Conservation (phyloP, 53 echinoderm and acorn worm genomes). For the Echinometra lucunter region DNA sequence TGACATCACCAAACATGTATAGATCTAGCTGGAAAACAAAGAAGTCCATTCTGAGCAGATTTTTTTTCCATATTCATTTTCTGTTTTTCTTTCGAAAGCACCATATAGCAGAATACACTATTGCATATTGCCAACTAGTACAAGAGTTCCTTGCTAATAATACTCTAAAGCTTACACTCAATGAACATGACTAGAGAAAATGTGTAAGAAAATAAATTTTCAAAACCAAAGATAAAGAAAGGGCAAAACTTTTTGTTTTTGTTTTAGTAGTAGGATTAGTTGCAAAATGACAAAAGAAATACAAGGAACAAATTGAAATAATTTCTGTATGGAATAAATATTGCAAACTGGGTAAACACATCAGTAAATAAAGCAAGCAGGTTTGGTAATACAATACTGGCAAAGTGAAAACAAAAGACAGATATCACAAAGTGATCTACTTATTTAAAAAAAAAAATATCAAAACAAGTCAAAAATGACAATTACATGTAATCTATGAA, state of each 20-base stretch:
- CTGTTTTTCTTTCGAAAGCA: conserved; percentile 59
- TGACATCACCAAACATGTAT: neutral
- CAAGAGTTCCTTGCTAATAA: neutral
- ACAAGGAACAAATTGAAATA: conserved; percentile 7
- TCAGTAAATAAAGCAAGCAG: conserved; percentile 1
- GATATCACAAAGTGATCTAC: conserved; percentile 25
- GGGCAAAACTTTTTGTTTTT: conserved; percentile 6
- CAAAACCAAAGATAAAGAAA: conserved; percentile 33
- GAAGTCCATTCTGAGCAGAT: conserved; percentile 8
- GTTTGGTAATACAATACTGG: conserved; percentile 11
- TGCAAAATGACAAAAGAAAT: conserved; percentile 16
- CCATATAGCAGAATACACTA: conserved; percentile 73
- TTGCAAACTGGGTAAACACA: conserved; percentile 45
- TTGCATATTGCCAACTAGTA: conserved; percentile 71
- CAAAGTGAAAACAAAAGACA: conserved; percentile 16
- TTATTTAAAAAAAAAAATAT: conserved; percentile 36
- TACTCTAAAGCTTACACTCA: neutral
- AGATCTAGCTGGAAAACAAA: neutral
- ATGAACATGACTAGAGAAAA: neutral
- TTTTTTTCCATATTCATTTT: neutral
- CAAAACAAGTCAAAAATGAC: conserved; percentile 35
- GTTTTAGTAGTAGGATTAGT: conserved; percentile 48
- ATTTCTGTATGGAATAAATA: conserved; percentile 60
- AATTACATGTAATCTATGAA: conserved; percentile 41
- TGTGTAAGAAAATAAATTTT: conserved; percentile 46